phyloP scores from a whole-genome alignment of 2,113 vertebrate species.

The Colistium nudipinnis region DNA sequence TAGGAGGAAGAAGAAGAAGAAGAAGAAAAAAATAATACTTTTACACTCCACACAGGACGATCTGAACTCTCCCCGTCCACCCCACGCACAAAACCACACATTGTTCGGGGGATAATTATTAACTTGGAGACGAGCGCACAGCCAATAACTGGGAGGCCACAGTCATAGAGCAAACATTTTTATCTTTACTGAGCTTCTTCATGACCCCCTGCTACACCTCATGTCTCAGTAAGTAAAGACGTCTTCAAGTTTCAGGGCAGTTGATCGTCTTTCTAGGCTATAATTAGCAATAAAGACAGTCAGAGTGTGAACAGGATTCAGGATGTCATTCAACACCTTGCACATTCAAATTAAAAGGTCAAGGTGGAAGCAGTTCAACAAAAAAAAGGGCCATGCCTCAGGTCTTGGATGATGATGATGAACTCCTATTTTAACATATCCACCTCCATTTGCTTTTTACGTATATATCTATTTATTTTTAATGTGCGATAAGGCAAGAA shows the following conservation, averaged over 20 bases:
- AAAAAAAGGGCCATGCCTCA: not conserved
- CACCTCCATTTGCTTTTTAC: no score
- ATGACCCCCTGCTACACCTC: not conserved
- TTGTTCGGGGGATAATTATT: slow-evolving; percentile 76
- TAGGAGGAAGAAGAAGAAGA: slow-evolving; percentile 66
- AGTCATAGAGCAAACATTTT: slow-evolving; percentile 54
- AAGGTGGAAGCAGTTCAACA: not conserved
- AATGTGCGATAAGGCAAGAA: not conserved
- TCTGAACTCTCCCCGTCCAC: slow-evolving; percentile 40
- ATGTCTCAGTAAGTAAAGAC: not conserved
- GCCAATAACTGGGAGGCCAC: slow-evolving; percentile 48
- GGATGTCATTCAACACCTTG: not conserved
- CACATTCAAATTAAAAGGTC: not conserved
- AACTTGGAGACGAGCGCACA: slow-evolving; percentile 56
- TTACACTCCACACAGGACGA: slow-evolving; percentile 56
- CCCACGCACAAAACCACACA: slow-evolving; percentile 24
- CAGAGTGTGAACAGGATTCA: not conserved
- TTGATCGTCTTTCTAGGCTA: not conserved
- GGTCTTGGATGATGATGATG: no score
- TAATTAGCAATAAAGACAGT: slow-evolving; percentile 4
- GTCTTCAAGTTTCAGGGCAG: not conserved
- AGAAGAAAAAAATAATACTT: no score
- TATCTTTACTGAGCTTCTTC: slow-evolving; percentile 50
- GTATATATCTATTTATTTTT: not conserved
- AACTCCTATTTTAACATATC: no score